Evolutionary conservation across 1,140 invertebrate genomes (phyloP).

Genomic region (Sycobia sp.): DNA sequence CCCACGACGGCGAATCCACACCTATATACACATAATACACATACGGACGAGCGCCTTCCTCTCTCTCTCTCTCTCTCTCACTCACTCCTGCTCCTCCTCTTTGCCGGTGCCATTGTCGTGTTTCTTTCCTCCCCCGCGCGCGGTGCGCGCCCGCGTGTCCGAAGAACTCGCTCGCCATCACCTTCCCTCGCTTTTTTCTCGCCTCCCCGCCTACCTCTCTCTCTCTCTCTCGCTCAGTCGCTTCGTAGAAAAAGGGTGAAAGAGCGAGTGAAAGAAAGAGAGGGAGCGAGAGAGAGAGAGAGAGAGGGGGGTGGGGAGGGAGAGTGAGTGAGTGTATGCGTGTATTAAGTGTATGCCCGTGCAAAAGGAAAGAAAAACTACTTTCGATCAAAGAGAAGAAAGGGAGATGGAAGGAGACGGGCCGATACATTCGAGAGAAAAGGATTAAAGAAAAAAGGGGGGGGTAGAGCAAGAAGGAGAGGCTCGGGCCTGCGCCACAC

Average conservation of each 20-base stretch:
- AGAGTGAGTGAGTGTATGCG: background rate
- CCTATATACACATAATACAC: too few relatives aligned
- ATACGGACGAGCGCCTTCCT: too few relatives aligned
- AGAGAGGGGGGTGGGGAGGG: slow-evolving; percentile 8
- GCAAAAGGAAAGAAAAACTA: too few relatives aligned
- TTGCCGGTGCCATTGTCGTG: slow-evolving; percentile 25
- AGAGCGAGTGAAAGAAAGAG: background rate
- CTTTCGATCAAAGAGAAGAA: too few relatives aligned
- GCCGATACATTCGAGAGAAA: background rate
- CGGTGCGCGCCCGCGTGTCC: background rate
- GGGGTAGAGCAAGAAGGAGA: slow-evolving; percentile 3
- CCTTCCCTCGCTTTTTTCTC: slow-evolving; percentile 34
- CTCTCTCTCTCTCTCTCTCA: background rate
- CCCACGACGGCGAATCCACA: too few relatives aligned
- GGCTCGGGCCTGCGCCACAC: background rate
- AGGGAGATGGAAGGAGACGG: background rate
- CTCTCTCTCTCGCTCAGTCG: too few relatives aligned
- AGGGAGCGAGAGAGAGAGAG: background rate
- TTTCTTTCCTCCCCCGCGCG: slow-evolving; percentile 13
- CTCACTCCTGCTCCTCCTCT: background rate
- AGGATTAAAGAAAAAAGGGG: background rate
- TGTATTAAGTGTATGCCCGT: too few relatives aligned
- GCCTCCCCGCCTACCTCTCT: slow-evolving; percentile 6
- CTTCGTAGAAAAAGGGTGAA: slow-evolving; percentile 3
- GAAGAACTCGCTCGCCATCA: slow-evolving; percentile 1